Conservation (phyloP, 1,140 invertebrate species). For the Rhopalosiphum maidis region DNA sequence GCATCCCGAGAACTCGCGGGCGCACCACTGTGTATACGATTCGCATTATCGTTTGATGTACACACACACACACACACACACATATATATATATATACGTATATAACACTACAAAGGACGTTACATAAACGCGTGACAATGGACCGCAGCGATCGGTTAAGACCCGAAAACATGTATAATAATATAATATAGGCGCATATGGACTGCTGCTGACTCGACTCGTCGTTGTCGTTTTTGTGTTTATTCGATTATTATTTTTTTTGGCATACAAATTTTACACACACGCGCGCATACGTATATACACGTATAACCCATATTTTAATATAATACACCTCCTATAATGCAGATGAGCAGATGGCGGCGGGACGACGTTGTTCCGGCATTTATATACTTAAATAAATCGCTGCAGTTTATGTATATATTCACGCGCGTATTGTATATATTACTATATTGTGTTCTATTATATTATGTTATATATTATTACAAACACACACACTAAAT, state of each 20-base stretch:
- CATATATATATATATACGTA: not conserved
- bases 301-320: not conserved
- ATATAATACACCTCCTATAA: not conserved
- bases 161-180: conserved; percentile 2
- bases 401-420: not conserved
- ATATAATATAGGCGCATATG: not conserved
- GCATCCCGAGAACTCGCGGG: not conserved
- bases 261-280: conserved; percentile 4
- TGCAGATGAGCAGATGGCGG: not conserved
- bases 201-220: not conserved
- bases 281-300: not conserved
- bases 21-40: not conserved
- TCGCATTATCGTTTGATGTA: not conserved
- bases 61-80: no score
- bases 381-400: not conserved
- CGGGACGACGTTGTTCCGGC: not conserved
- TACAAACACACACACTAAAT: not conserved
- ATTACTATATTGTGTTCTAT: not conserved
- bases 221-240: not conserved
- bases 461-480: not conserved
- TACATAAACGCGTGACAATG: conserved; percentile 50
- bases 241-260: conserved; percentile 27
- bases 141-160: not conserved
- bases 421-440: not conserved
- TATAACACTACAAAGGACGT: conserved; percentile 8